Percentiles rank a stretch among this genome's conserved stretches.
Evolutionary conservation across 64 coral and sea anemone species (phyloP).

Genomic region (Catalaphyllia jardinei): DNA sequence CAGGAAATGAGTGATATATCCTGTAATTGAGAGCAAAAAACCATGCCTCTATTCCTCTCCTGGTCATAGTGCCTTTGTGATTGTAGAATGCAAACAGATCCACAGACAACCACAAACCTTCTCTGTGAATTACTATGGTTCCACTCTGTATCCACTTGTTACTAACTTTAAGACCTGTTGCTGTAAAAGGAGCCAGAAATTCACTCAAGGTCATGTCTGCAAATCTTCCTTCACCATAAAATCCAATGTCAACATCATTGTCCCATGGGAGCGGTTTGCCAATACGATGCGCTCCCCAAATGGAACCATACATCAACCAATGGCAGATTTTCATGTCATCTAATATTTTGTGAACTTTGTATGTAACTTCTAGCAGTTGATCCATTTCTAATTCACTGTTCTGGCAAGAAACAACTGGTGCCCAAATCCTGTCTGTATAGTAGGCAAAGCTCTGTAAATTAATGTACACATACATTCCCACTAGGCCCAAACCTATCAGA

Average conservation of each 20-base stretch:
- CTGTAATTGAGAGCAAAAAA: slow-evolving; percentile 53
- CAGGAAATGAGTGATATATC: slow-evolving; percentile 59
- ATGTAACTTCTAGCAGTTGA: slow-evolving; percentile 6
- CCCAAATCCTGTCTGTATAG: slow-evolving; percentile 35
- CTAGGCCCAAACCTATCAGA: neutral
- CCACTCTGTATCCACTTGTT: slow-evolving; percentile 71
- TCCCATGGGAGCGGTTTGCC: slow-evolving; percentile 60
- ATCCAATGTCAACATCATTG: slow-evolving; percentile 71
- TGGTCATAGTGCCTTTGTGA: slow-evolving; percentile 38
- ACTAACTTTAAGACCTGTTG: slow-evolving; percentile 25
- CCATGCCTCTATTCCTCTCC: slow-evolving; percentile 60
- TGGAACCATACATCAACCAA: slow-evolving; percentile 62
- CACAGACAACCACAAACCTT: slow-evolving; percentile 10
- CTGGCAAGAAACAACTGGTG: slow-evolving; percentile 6
- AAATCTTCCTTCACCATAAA: slow-evolving; percentile 40
- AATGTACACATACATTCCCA: neutral
- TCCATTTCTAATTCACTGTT: slow-evolving; percentile 29
- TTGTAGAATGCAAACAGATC: slow-evolving; percentile 73
- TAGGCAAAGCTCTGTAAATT: slow-evolving; percentile 18
- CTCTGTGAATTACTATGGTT: slow-evolving; percentile 48
- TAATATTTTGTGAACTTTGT: slow-evolving; percentile 45
- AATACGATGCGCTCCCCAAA: slow-evolving; percentile 39
- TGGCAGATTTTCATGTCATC: slow-evolving; percentile 16
- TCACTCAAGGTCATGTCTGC: slow-evolving; percentile 14
- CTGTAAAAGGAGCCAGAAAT: slow-evolving; percentile 39